Evolutionary conservation across 2,113 vertebrate genomes (phyloP).

Genomic region (Aspiorhynchus laticeps): DNA sequence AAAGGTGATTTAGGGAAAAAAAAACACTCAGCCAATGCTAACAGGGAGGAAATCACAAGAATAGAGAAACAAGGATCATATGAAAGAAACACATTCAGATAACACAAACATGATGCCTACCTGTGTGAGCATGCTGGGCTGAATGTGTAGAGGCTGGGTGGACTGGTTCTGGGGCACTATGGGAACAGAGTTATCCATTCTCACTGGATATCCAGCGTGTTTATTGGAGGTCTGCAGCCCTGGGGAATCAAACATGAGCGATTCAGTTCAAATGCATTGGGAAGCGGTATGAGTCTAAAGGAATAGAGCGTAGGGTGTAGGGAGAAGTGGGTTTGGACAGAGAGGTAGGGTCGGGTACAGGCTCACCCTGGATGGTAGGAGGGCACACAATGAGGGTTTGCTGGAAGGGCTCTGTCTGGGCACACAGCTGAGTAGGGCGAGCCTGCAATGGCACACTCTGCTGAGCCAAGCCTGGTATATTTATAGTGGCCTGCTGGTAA

Average conservation of each 20-base stretch:
- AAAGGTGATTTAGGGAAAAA: not conserved
- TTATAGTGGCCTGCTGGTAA: conserved; percentile 93
- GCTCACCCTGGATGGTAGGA: conserved; percentile 93
- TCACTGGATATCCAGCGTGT: conserved; percentile 91
- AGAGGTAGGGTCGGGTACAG: not conserved
- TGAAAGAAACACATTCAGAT: not conserved
- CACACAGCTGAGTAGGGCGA: conserved; percentile 91
- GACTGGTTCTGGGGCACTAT: conserved; percentile 93
- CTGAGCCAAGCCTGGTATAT: conserved; percentile 90
- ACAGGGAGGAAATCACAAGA: not conserved
- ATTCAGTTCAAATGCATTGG: not conserved
- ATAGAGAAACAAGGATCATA: not conserved
- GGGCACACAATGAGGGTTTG: conserved; percentile 98
- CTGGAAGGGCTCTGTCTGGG: conserved; percentile 94
- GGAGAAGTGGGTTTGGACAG: not conserved
- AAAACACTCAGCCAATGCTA: not conserved
- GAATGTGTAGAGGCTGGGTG: conserved; percentile 92
- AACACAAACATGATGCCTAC: conserved; percentile 70
- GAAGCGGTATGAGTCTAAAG: not conserved
- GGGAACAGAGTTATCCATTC: conserved; percentile 94
- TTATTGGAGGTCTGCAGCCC: conserved; percentile 92
- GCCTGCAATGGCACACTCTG: conserved; percentile 91
- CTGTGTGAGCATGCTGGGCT: conserved; percentile 93
- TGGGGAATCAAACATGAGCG: conserved; percentile 49
- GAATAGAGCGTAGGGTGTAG: not conserved